Evolutionary conservation across 2,113 vertebrate genomes (phyloP), one percentile per base, ranked within the genome.

Genomic region (Dendrocopos noguchii): DNA sequence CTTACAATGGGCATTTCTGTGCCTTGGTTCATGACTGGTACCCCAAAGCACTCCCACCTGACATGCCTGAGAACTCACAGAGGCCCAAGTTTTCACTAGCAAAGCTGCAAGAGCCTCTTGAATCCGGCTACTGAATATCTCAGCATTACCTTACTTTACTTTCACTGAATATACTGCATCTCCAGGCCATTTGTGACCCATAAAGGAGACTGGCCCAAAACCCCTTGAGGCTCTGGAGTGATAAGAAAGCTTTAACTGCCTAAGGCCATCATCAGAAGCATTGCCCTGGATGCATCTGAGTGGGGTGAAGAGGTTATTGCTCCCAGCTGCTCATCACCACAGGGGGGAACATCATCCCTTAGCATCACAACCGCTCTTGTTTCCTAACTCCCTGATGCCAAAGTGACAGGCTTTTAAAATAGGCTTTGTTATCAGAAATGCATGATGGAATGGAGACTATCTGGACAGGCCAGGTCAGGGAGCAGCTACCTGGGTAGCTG

Each of bases 241-340:
- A 0, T 52, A 86, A 68, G 63, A 93, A 91, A 91, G 80, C 88
- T 87, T 55, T 1, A 10, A 76, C 66, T 78, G 91, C 91, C 93
- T 56, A 44, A 83, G 70, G 87, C 74, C 36, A 44, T 57, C 2
- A 0, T 82, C 70, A 84, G 80, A 92, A 36, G 47, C 5, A 4
- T 7, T 78, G 80, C 80, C 65, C 82, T 79, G 17, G 34, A 66
- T 82, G 53, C 88, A 83, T 83, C 46, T 24, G 53, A 78, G 88
- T 56, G 47, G 36, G 87, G 89, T 81, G 80, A 93, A 87, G 44
- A 84, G 91, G 95, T 91, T 74, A 91, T 5, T 65, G 84, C 84
- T 85, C 75, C 90, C 88, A 90, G 94, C 82, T 87, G 88, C 77
- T 84, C 2, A 0, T 12, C 15, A 50, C 55, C 2, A 1, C 6